A percentile compares a stretch with the other conserved stretches of the same genome.
Conservation (phyloP, 2,113 vertebrate species). For the Cebus imitator region DNA sequence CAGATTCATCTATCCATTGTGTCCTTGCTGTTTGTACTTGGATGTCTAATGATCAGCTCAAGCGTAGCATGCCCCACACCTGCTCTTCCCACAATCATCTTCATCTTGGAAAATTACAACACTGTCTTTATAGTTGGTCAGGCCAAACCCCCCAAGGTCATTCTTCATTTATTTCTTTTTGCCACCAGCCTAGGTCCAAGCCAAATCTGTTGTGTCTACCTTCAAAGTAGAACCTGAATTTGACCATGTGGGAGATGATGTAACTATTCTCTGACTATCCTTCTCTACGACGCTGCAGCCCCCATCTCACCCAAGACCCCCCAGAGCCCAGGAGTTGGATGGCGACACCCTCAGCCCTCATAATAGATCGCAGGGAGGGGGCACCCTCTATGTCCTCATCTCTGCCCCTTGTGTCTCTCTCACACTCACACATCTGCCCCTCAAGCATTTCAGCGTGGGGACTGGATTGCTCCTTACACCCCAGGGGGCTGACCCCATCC, state of each 20-base stretch:
- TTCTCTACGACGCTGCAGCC: background rate
- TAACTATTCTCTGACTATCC: background rate
- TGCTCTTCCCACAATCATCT: background rate
- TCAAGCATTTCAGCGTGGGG: background rate
- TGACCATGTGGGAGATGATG: background rate
- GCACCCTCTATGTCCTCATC: background rate
- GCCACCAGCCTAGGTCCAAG: background rate
- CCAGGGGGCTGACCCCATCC: background rate
- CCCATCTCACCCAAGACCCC: background rate
- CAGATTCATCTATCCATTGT: background rate
- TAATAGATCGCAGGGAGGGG: background rate
- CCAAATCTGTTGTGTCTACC: background rate
- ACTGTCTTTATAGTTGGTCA: background rate
- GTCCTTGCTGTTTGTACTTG: background rate
- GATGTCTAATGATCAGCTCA: background rate
- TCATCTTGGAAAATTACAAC: background rate
- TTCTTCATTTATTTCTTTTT: background rate
- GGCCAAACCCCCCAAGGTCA: background rate
- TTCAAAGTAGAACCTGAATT: background rate
- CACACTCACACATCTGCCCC: background rate
- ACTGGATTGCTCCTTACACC: background rate
- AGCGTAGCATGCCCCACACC: background rate
- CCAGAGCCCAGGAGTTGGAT: conserved; percentile 28
- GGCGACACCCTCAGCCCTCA: background rate
- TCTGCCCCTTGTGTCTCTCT: background rate